Conservation (phyloP, 2,797 vertebrate genomes). For the Pantherophis vulpinus region DNA sequence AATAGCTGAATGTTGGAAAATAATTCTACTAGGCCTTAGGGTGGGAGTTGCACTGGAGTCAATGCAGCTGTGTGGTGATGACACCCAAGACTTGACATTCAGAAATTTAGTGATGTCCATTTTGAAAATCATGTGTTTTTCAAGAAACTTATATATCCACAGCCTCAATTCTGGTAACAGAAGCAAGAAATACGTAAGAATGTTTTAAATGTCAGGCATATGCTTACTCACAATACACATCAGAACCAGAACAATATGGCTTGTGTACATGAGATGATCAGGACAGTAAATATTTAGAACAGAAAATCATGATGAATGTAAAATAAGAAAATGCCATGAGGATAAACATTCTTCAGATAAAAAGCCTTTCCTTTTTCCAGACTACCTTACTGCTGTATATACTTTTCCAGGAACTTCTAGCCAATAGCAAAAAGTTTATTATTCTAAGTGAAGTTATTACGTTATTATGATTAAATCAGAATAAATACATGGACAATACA, state of each 20-base stretch:
- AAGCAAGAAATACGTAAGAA: background rate
- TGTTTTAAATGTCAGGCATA: background rate
- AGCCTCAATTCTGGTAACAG: background rate
- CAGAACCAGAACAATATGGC: background rate
- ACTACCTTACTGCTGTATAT: background rate
- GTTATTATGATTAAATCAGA: constrained; percentile 29
- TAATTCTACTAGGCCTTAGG: background rate
- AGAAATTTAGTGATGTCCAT: background rate
- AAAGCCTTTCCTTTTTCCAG: background rate
- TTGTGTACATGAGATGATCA: background rate
- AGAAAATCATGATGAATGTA: background rate
- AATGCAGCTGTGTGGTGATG: background rate
- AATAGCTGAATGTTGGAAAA: too few relatives aligned
- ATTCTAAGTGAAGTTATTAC: background rate
- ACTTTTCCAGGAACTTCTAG: constrained; percentile 2
- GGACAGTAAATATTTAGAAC: background rate
- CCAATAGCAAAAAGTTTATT: background rate
- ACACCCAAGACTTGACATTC: background rate
- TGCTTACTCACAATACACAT: background rate
- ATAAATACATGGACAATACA: constrained; percentile 37
- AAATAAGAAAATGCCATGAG: background rate
- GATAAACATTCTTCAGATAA: background rate
- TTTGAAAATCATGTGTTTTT: background rate
- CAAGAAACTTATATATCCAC: background rate
- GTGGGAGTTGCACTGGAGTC: background rate